Percentiles rank a stretch among this genome's conserved stretches.
Conservation (phyloP, 2,888 invertebrate species). For the Poecilobothrus nobilitatus region DNA sequence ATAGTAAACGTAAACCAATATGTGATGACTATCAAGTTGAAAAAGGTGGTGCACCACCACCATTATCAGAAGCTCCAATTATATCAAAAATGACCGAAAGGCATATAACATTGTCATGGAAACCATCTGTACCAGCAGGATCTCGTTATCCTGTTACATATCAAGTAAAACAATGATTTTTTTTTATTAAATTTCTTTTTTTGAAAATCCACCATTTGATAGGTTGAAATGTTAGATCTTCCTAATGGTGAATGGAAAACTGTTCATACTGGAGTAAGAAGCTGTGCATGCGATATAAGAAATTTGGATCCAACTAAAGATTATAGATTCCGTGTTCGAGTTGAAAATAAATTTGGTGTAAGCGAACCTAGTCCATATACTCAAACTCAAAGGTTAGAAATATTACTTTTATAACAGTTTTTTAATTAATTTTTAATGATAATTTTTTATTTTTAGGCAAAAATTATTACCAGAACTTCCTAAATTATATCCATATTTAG, state of each 20-base stretch:
- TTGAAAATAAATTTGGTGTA: slow-evolving; percentile 93
- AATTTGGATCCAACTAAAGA: slow-evolving; percentile 88
- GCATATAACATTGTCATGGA: slow-evolving; percentile 84
- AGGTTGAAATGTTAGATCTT: slow-evolving; percentile 83
- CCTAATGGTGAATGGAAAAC: slow-evolving; percentile 92
- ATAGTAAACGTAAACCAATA: slow-evolving; percentile 58
- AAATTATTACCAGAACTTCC: slow-evolving; percentile 72
- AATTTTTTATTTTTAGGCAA: slow-evolving; percentile 44
- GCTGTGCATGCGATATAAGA: slow-evolving; percentile 80
- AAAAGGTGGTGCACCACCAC: slow-evolving; percentile 75
- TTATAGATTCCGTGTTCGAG: slow-evolving; percentile 90
- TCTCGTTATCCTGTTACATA: slow-evolving; percentile 88
- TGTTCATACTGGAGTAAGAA: slow-evolving; percentile 73
- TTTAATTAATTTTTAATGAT: slow-evolving; percentile 17
- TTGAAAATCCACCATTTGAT: background rate
- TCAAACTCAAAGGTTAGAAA: slow-evolving; percentile 53
- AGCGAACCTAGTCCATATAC: slow-evolving; percentile 93
- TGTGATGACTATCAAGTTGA: slow-evolving; percentile 74
- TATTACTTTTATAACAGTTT: slow-evolving; percentile 12
- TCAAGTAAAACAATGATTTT: slow-evolving; percentile 57
- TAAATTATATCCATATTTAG: slow-evolving; percentile 69
- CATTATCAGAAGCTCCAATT: slow-evolving; percentile 81
- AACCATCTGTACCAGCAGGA: slow-evolving; percentile 79
- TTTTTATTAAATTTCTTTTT: slow-evolving; percentile 11
- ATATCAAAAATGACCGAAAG: slow-evolving; percentile 88